These are phyloP conservation scores for Nymphalis polychloros DNA, from an alignment of 2,888 invertebrate species.

Conservation along the genomic window DNA sequence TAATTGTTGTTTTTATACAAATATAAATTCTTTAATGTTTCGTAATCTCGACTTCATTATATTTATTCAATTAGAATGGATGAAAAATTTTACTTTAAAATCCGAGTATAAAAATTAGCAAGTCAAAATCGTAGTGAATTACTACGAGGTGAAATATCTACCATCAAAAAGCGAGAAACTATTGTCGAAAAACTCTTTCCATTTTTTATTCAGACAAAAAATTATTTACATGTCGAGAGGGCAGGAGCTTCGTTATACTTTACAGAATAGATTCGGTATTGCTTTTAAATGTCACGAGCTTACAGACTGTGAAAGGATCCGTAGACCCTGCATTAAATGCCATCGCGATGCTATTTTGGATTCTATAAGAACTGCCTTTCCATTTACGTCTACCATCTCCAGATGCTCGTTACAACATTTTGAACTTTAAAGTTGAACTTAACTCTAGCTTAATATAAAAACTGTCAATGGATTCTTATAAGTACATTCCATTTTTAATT, in stretches of 20 bases:
- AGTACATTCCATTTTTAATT: too few species aligned
- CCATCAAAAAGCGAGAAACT: slow-evolving; percentile 29
- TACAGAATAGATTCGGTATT: slow-evolving; percentile 13
- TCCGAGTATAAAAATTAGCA: neutral
- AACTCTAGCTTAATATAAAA: too few species aligned
- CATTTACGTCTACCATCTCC: slow-evolving; percentile 20
- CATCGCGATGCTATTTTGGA: slow-evolving; percentile 65
- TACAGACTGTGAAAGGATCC: slow-evolving; percentile 58
- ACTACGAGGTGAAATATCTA: neutral
- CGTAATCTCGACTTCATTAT: neutral
- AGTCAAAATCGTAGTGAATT: neutral
- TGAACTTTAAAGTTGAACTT: neutral
- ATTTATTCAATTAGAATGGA: neutral
- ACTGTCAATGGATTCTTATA: too few species aligned
- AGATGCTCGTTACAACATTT: slow-evolving; percentile 4
- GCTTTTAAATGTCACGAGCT: slow-evolving; percentile 65
- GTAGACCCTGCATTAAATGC: slow-evolving; percentile 59
- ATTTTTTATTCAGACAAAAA: slow-evolving; percentile 5
- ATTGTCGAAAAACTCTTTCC: slow-evolving; percentile 35
- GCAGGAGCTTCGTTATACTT: slow-evolving; percentile 23
- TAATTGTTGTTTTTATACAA: slow-evolving; percentile 9
- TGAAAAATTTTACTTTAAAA: neutral
- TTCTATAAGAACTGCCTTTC: slow-evolving; percentile 51
- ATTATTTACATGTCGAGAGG: slow-evolving; percentile 34
- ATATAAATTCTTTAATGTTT: slow-evolving; percentile 2